These are phyloP conservation scores for Myzus persicae DNA, from an alignment of 1,140 invertebrate species.

Conservation along the genomic window DNA sequence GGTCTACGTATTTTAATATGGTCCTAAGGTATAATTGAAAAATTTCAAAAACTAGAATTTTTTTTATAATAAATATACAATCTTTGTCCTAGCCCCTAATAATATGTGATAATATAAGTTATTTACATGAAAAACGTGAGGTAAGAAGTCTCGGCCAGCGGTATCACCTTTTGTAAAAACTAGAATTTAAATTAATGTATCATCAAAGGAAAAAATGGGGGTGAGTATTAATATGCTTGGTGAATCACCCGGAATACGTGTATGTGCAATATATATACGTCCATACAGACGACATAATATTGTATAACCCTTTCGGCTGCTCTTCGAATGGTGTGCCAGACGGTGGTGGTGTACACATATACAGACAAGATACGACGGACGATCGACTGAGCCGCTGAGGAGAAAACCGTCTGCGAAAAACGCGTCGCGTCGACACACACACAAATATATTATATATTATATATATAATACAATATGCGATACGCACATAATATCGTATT, in stretches of 20 bases:
- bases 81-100: too few relatives aligned
- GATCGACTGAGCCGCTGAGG: not conserved
- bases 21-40: not conserved
- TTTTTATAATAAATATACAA: too few relatives aligned
- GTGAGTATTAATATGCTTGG: too few relatives aligned
- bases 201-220: too few relatives aligned
- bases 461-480: too few relatives aligned
- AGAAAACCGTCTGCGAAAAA: conserved; percentile 1
- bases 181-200: not conserved
- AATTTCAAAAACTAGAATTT: not conserved
- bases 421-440: not conserved
- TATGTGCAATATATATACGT: not conserved
- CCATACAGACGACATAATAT: not conserved
- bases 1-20: too few relatives aligned
- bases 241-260: not conserved
- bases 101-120: too few relatives aligned
- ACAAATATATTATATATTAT: too few relatives aligned
- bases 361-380: not conserved
- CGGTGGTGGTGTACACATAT: not conserved
- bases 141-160: too few relatives aligned
- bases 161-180: not conserved
- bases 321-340: not conserved
- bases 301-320: not conserved
- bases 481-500: not conserved
- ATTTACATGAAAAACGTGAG: too few relatives aligned